phyloP scores from a whole-genome alignment of 1,140 invertebrate species.

The Macrobrachium rosenbergii region DNA sequence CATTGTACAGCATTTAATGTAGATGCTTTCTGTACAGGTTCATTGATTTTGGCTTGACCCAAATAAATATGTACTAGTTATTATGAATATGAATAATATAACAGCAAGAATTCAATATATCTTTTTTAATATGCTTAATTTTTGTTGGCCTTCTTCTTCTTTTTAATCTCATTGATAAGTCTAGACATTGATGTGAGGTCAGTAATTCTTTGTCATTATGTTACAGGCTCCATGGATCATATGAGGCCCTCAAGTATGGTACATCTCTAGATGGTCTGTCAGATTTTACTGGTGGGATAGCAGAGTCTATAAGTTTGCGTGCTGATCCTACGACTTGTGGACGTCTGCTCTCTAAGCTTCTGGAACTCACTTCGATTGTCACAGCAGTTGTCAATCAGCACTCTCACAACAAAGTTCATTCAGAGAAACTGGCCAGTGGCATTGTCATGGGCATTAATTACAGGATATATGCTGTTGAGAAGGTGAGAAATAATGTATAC shows the following conservation, averaged over 20 bases:
- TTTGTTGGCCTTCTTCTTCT: too few relatives aligned
- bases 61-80: too few relatives aligned
- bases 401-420: constrained; percentile 5
- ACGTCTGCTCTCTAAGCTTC: constrained; percentile 79
- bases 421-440: constrained; percentile 82
- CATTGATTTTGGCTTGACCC: too few relatives aligned
- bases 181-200: too few relatives aligned
- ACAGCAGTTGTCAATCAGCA: constrained; percentile 78
- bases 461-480: constrained; percentile 84
- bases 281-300: constrained; percentile 90
- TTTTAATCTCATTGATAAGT: too few relatives aligned
- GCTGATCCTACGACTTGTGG: constrained; percentile 79
- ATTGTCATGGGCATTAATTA: constrained; percentile 86
- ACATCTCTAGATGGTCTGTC: constrained; percentile 88
- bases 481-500: constrained; percentile 73
- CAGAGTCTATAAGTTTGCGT: constrained; percentile 79
- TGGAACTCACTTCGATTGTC: constrained; percentile 88
- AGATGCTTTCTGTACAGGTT: too few relatives aligned
- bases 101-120: too few relatives aligned
- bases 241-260: constrained; percentile 96
- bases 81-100: too few relatives aligned
- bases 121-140: too few relatives aligned
- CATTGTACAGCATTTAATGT: too few relatives aligned
- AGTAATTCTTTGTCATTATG: background rate
- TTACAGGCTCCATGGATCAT: constrained; percentile 92